Evolutionary conservation across 2,888 invertebrate species (phyloP), one percentile per base, ranked within the genome.

Genomic region (Hirtodrosophila alboralis): DNA sequence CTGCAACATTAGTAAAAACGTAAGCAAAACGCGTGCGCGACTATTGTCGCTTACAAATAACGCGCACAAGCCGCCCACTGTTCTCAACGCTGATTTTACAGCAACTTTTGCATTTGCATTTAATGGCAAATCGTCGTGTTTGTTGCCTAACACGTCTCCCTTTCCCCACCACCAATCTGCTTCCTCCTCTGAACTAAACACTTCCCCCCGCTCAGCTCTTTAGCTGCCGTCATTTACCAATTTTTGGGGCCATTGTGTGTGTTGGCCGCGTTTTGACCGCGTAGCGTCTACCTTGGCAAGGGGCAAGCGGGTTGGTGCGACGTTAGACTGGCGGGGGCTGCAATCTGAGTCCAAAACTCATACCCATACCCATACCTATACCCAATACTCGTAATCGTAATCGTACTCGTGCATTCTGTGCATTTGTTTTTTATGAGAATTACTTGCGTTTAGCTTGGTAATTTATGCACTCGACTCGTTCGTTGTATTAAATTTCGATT

Each of bases 401-500:
- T 45, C 62, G 68, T 36, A 71, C 37, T 37, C 52, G 33, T 28
- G 36, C 69, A 54, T 63, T 63, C 72, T 58, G 49, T 57, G 70
- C 62, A 73, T 73, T 58, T 63, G 70, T 75, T 75, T 73, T 75
- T 75, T 65, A 58, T 60, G 57, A 58, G 76, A 75, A 74, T 75
- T 75, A 74, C 57, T 75, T 72, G 68, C 68, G 68, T 69, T 69
- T 73, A 68, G 69, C 47, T 53, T 44, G 48, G 58, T 51, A 65
- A 75, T 63, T 72, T 72, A 64, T 74, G 66, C 75, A 63, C 61
- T 80, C 63, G 45, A 49, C 59, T 61, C 33, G 31, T 37, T 51
- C 31, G 23, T 71, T 52, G 67, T 78, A 62, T 78, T 58, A 67
- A 57, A 63, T 85, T 84, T 59, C 58, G 64, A 85, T 79, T 85